Evolutionary conservation across 2,113 vertebrate species (phyloP).

Genomic region (Lepus europaeus): DNA sequence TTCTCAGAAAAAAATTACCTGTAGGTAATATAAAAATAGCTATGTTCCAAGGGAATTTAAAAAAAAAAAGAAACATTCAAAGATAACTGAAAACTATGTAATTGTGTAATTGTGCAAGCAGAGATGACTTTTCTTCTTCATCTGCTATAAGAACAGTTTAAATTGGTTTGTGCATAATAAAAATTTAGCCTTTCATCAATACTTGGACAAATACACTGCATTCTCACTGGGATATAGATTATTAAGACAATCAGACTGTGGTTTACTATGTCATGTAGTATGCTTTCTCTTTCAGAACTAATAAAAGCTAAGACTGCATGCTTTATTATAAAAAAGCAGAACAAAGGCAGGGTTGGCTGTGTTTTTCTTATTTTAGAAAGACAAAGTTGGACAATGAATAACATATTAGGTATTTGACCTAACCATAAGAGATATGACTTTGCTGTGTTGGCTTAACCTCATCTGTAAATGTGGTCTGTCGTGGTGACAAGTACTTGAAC

Average conservation of each 20-base stretch:
- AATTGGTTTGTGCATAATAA: constrained; percentile 69
- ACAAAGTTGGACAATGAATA: constrained; percentile 50
- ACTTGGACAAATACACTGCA: constrained; percentile 65
- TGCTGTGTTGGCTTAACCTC: background rate
- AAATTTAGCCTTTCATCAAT: constrained; percentile 75
- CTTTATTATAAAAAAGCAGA: constrained; percentile 59
- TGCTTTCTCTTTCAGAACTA: constrained; percentile 56
- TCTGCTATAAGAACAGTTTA: constrained; percentile 70
- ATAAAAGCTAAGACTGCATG: constrained; percentile 54
- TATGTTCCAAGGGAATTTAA: constrained; percentile 34
- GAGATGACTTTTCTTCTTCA: constrained; percentile 53
- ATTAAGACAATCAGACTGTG: constrained; percentile 46
- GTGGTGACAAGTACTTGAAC: constrained; percentile 21
- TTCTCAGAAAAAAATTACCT: background rate
- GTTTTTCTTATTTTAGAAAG: constrained; percentile 58
- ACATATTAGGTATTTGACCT: constrained; percentile 30
- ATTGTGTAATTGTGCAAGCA: constrained; percentile 45
- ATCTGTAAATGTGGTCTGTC: background rate
- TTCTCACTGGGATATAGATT: constrained; percentile 52
- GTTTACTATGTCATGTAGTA: constrained; percentile 17
- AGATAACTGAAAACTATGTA: constrained; percentile 45
- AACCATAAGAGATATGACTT: constrained; percentile 54
- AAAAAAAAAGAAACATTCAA: constrained; percentile 54
- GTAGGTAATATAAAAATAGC: constrained; percentile 58
- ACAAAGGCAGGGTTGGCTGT: background rate